Base-by-base conservation (phyloP, 2,113 vertebrate genomes). In the Dasyprocta punctata region DNA sequence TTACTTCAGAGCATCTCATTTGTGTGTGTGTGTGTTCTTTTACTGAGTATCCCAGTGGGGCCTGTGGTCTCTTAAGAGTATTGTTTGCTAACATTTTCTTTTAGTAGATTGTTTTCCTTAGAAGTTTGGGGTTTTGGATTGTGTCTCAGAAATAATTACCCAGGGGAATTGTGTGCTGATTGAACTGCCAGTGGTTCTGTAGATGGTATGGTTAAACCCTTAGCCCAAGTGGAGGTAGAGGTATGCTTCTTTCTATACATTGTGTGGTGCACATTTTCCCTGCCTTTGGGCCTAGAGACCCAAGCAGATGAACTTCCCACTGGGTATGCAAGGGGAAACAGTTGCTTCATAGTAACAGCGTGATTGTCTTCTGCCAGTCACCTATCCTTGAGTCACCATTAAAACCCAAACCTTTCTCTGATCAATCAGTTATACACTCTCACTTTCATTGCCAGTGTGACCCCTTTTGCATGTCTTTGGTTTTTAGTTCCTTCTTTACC, bases 401-500 rank as follows among this genome's bases (percentile, higher is more conserved):
- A 78, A 92, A 87, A 83, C 33, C 1, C 3, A 83, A 61, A 41
- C 3, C 17, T 81, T 63, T 75, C n/a, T 82, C 44, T 75, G 67
- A 86, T 41, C 13, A 33, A 16, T 38, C 71, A 44, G 60, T n/a
- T n/a, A n/a, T n/a, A 12, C 30, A 47, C 8, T 22, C 44, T 30
- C 63, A 67, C 4, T 92, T 52, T 82, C 58, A 60, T 65, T 28
- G 1, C 16, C 49, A 47, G 11, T 38, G 47, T 44, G 26, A 65
- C 58, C 30, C 36, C 41, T n/a, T 82, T 82, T 90, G 92, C 30
- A 69, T 54, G 38, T 41, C 24, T 82, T 97, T 88, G 47, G 5
- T 83, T 84, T 82, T 92, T 69, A 84, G 81, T 95, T 94, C 38
- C 33, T 86, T 89, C 13, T 87, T 92, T 92, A 81, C 10, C 52